These are phyloP conservation scores for Virgularia gustaviana DNA, from an alignment of 92 coral and sea anemone species.

Conservation along the genomic window DNA sequence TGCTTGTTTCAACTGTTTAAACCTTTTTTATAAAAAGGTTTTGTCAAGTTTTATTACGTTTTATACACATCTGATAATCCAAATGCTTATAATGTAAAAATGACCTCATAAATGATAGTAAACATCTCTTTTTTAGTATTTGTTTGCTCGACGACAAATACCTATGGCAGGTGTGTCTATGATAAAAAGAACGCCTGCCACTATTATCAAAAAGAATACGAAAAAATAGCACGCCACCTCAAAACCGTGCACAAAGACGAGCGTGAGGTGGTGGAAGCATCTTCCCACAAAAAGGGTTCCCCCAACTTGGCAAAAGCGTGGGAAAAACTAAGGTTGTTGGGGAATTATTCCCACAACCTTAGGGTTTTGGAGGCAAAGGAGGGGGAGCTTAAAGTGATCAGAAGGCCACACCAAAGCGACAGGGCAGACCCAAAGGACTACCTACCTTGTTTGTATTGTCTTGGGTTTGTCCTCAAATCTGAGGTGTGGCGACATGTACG, in stretches of 20 bases:
- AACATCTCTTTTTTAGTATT: no score
- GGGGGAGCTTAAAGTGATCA: slow-evolving; percentile 11
- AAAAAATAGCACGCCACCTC: not conserved
- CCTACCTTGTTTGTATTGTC: slow-evolving; percentile 24
- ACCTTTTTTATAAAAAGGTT: no score
- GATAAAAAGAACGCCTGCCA: not conserved
- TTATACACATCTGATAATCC: no score
- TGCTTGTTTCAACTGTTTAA: no score
- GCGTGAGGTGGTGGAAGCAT: not conserved
- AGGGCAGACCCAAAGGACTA: not conserved
- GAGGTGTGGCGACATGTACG: slow-evolving; percentile 18
- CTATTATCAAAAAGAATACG: not conserved
- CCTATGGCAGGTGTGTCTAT: not conserved
- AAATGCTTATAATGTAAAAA: no score
- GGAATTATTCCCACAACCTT: slow-evolving; percentile 31
- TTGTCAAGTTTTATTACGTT: no score
- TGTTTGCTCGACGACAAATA: not conserved
- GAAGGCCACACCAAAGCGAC: slow-evolving; percentile 14
- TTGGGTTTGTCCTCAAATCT: slow-evolving; percentile 9
- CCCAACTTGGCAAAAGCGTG: not conserved
- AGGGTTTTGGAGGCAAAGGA: slow-evolving; percentile 4
- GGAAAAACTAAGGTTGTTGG: slow-evolving; percentile 15
- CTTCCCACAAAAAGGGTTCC: not conserved
- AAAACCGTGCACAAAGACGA: not conserved
- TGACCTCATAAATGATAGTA: no score